Conservation (phyloP, 1,140 invertebrate genomes). For the Macrotrachela quadricornifera region DNA sequence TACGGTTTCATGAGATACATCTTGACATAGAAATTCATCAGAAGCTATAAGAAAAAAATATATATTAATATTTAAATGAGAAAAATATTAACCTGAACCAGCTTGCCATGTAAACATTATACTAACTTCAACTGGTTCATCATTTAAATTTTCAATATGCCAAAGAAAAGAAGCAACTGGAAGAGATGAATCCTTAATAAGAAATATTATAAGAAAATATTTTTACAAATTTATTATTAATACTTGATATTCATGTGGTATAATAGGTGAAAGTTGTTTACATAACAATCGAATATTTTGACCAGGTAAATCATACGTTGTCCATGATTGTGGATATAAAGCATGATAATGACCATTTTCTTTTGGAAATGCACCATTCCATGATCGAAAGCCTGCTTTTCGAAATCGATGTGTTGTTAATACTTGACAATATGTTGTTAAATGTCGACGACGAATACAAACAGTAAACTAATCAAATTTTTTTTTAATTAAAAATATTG, state of each 20-base stretch:
- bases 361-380: constrained; percentile 45
- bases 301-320: constrained; percentile 57
- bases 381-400: constrained; percentile 37
- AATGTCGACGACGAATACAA: constrained; percentile 29
- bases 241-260: constrained; percentile 39
- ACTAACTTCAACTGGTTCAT: constrained; percentile 46
- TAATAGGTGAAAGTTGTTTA: constrained; percentile 65
- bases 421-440: constrained; percentile 63
- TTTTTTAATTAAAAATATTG: too few species aligned
- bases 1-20: too few species aligned
- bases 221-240: too few species aligned
- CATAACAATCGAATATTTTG: constrained; percentile 52
- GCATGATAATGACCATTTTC: constrained; percentile 54
- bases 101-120: constrained; percentile 59
- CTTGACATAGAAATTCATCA: too few species aligned
- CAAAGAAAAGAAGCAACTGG: constrained; percentile 71
- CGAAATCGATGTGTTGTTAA: constrained; percentile 42
- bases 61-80: too few species aligned
- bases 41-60: not conserved
- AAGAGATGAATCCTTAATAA: constrained; percentile 49
- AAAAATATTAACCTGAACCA: constrained; percentile 30
- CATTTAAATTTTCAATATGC: constrained; percentile 49
- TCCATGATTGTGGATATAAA: constrained; percentile 71
- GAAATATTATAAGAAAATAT: too few species aligned
- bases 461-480: constrained; percentile 25